Evolutionary conservation across 2,113 vertebrate species (phyloP).

Genomic region (Oncorhynchus nerka): DNA sequence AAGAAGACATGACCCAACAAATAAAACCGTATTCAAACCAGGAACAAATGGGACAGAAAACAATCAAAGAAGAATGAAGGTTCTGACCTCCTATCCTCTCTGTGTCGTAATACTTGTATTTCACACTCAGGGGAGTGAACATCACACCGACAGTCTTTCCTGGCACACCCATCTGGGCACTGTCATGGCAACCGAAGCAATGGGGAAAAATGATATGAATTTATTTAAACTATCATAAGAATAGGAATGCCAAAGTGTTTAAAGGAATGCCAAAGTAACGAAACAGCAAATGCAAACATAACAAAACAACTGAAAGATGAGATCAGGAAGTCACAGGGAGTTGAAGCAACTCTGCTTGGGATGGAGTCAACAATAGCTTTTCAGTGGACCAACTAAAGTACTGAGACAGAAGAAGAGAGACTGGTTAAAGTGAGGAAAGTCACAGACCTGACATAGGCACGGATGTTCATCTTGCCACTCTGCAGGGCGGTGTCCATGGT

Average conservation of each 20-base stretch:
- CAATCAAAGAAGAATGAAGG: background rate
- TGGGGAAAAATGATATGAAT: too few relatives aligned
- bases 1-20: too few relatives aligned
- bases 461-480: conserved; percentile 94
- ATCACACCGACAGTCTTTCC: conserved; percentile 96
- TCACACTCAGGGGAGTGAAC: conserved; percentile 94
- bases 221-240: too few relatives aligned
- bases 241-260: too few relatives aligned
- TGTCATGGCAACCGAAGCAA: conserved; percentile 48
- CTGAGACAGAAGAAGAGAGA: background rate
- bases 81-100: conserved; percentile 93
- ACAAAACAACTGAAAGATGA: too few relatives aligned
- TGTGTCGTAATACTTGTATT: conserved; percentile 93
- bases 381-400: background rate
- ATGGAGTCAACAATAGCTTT: too few relatives aligned
- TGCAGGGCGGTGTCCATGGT: conserved; percentile 92
- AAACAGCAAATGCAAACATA: too few relatives aligned
- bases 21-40: too few relatives aligned
- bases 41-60: too few relatives aligned
- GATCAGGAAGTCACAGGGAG: too few relatives aligned
- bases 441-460: conserved; percentile 91
- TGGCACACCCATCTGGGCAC: conserved; percentile 96
- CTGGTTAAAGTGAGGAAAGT: background rate
- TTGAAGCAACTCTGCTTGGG: too few relatives aligned
- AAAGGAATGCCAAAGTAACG: too few relatives aligned